Base-by-base conservation (phyloP, 2,797 vertebrate genomes). In the Cetoscarus ocellatus region DNA sequence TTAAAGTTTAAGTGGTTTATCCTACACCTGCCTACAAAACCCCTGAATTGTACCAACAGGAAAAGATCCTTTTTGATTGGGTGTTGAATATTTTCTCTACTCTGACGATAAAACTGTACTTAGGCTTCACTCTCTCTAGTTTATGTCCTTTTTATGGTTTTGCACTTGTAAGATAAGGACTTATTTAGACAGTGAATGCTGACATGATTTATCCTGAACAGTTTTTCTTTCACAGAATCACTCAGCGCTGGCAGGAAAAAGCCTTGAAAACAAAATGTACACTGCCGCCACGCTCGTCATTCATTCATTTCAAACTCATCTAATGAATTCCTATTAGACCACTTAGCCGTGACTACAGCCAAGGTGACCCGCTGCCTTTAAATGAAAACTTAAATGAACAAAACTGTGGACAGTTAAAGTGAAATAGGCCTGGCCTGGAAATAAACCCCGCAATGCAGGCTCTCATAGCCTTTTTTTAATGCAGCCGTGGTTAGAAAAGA, bases 341-440 rank as follows among this genome's bases (percentile, higher is more conserved):
- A 42, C 39, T 53, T 18, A 14, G 19, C 36, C 18, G 38, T 15
- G 44, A 36, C 18, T 53, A 42, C 36, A 36, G 56, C 15, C 67
- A 80, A 88, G 72, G 74, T 72, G 72, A 80, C 67, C 66, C 14
- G 0, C 50, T 53, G 45, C 70, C 44, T 67, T 69, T 40, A 50
- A 74, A 70, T 61, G 50, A 66, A 40, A 43, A 42, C 36, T 68
- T 52, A 74, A 74, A 61, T 63, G 42, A 73, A 53, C 13, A 43
- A 55, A 62, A 69, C 47, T 61, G 36, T 17, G 34, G 15, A 70
- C 43, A 7, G 58, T 68, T 61, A 49, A 65, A 43, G 70, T 18
- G 49, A 53, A 40, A 36, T 9, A 57, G 36, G 42, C 36, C 17
- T 38, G 47, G 48, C 58, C 50, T 70, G 51, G 56, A 71, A 71